phyloP scores from a whole-genome alignment of 2,888 invertebrate genomes.

The Drosophila leonis region DNA sequence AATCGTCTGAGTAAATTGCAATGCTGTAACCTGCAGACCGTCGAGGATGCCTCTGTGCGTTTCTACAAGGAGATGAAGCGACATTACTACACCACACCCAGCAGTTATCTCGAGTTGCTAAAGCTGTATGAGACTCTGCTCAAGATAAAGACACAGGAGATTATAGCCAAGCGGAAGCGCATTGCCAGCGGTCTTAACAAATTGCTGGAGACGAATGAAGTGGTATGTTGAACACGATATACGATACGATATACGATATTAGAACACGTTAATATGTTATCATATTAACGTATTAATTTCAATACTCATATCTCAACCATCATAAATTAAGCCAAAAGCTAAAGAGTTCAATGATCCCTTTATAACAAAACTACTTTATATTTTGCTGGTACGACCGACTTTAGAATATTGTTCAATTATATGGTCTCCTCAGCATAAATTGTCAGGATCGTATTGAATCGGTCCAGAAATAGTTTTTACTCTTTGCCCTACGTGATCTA shows the following conservation, averaged over 20 bases:
- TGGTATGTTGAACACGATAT: conserved; percentile 67
- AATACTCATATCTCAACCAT: no score
- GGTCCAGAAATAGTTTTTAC: no score
- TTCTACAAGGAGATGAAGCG: conserved; percentile 93
- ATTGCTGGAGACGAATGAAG: conserved; percentile 84
- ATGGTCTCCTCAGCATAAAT: no score
- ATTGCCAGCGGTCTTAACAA: conserved; percentile 91
- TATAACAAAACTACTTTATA: no score
- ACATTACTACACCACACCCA: conserved; percentile 96
- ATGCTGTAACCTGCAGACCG: conserved; percentile 87
- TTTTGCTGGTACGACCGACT: no score
- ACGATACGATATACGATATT: no score
- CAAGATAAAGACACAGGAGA: conserved; percentile 90
- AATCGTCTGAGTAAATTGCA: background rate
- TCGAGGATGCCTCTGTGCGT: conserved; percentile 91
- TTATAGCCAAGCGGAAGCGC: conserved; percentile 88
- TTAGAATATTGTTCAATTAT: no score
- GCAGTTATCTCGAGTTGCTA: conserved; percentile 94
- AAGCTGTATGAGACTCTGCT: conserved; percentile 91
- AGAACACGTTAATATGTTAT: background rate
- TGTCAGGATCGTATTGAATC: no score
- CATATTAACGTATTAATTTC: no score
- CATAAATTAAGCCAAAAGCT: no score
- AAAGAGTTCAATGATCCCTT: no score
- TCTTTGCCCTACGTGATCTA: no score